Evolutionary conservation across 2,113 vertebrate species (phyloP).

Genomic region (Zosterops hypoxanthus): DNA sequence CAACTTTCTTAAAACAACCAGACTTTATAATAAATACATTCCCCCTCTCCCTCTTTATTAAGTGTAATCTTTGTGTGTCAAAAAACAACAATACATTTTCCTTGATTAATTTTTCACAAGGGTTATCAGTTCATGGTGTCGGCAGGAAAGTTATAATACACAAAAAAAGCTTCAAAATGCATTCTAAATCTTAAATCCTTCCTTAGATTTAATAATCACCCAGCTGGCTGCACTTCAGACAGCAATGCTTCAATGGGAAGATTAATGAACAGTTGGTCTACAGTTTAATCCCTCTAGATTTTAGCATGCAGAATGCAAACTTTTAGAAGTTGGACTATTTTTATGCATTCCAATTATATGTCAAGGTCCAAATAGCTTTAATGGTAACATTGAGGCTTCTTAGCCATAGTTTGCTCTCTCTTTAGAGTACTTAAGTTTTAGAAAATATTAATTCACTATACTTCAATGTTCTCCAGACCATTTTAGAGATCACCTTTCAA

Average conservation of each 20-base stretch:
- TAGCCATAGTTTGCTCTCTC: slow-evolving; percentile 10
- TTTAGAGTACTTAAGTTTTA: not conserved
- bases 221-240: slow-evolving; percentile 49
- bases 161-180: slow-evolving; percentile 42
- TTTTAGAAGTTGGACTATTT: slow-evolving; percentile 46
- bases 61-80: not conserved
- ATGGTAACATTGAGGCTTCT: slow-evolving; percentile 39
- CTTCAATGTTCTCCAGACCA: not conserved
- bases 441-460: slow-evolving; percentile 21
- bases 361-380: slow-evolving; percentile 46
- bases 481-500: not conserved
- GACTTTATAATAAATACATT: not conserved
- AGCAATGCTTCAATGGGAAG: slow-evolving; percentile 44
- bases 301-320: slow-evolving; percentile 46
- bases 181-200: slow-evolving; percentile 55
- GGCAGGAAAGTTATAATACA: slow-evolving; percentile 13
- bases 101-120: slow-evolving; percentile 38
- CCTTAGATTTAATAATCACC: slow-evolving; percentile 55
- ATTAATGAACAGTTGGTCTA: slow-evolving; percentile 57
- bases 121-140: slow-evolving; percentile 7
- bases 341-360: slow-evolving; percentile 56
- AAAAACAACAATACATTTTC: not conserved
- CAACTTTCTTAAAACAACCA: not conserved
- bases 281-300: slow-evolving; percentile 57
- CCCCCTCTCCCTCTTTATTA: not conserved